phyloP scores from a whole-genome alignment of 1,140 invertebrate genomes.

The Cyrtorhinus lividipennis region DNA sequence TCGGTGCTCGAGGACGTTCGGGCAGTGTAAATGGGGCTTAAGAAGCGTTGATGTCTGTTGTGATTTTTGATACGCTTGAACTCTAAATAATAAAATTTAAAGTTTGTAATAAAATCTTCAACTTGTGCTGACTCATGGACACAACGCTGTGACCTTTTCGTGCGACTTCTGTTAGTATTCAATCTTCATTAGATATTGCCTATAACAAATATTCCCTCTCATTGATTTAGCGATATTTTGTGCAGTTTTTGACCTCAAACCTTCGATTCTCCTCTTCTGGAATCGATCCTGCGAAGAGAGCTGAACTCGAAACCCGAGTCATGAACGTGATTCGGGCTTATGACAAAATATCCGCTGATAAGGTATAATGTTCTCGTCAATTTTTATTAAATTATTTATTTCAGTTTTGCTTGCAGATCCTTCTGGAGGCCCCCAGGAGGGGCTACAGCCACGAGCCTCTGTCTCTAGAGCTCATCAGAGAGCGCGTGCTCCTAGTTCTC shows the following conservation, averaged over 20 bases:
- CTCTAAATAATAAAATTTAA: too few species aligned
- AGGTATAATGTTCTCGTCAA: slow-evolving; percentile 42
- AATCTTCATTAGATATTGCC: too few species aligned
- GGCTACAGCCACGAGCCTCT: slow-evolving; percentile 51
- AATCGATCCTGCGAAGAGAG: slow-evolving; percentile 16
- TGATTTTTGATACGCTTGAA: too few species aligned
- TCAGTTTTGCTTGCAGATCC: slow-evolving; percentile 47
- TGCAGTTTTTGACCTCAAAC: neutral
- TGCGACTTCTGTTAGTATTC: too few species aligned
- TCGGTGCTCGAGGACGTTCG: too few species aligned
- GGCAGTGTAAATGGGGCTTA: too few species aligned
- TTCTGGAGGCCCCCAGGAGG: slow-evolving; percentile 39
- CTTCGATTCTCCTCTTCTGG: neutral
- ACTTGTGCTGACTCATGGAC: too few species aligned
- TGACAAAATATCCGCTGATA: slow-evolving; percentile 60
- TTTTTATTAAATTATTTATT: slow-evolving; percentile 26
- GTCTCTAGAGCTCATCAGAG: slow-evolving; percentile 64
- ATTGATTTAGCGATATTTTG: neutral
- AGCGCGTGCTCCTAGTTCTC: slow-evolving; percentile 81
- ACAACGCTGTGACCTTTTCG: too few species aligned
- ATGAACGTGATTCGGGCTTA: slow-evolving; percentile 60
- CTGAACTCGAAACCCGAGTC: slow-evolving; percentile 53
- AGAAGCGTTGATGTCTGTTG: too few species aligned
- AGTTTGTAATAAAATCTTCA: too few species aligned
- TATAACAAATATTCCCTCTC: too few species aligned